Evolutionary conservation across 1,140 invertebrate genomes (phyloP), one percentile per base, ranked within the genome.

Genomic region (Lasioglossum baleicum): DNA sequence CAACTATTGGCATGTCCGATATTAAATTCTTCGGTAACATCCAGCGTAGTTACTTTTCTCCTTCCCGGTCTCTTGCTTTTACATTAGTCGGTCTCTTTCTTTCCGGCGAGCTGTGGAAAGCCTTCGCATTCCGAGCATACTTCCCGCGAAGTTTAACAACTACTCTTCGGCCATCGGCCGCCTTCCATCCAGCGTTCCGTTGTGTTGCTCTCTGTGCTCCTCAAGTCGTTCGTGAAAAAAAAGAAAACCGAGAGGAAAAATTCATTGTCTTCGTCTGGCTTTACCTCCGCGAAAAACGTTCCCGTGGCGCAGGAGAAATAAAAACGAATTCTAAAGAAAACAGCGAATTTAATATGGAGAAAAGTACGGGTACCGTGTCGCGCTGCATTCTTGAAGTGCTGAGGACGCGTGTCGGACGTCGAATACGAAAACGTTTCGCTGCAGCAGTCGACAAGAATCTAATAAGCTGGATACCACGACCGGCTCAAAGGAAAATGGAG

Each of bases 391-490:
- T n/a, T 11, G 17, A 17, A n/a, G 40, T 17, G 53, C 15, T 53
- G 11, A n/a, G n/a, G 44, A 13, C 8, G 35, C 26, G 7, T 7
- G 22, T 26, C 15, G 44, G 51, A 74, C 65, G 61, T 65, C 61
- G 53, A 63, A 79, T 64, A 51, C 22, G 60, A 65, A 79, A 79
- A 79, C 83, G 81, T 72, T 64, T 81, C 60, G 56, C 40, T 44
- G 40, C 44, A 35, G 31, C 58, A 48, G 26, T 31, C 61, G 75
- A 40, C 67, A 80, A 78, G 74, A 78, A 85, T 84, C 74, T 74
- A 85, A 85, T 84, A 85, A 84, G 83, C 79, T 42, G 63, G 84
- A 85, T 70, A 82, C 74, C 60, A 51, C 20, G 69, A 20, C 40
- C 35, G 61, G 17, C 60, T 79, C 83, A 84, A 85, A 85, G 83